Conservation (phyloP, 2,797 vertebrate genomes). For the Phataginus tricuspis region DNA sequence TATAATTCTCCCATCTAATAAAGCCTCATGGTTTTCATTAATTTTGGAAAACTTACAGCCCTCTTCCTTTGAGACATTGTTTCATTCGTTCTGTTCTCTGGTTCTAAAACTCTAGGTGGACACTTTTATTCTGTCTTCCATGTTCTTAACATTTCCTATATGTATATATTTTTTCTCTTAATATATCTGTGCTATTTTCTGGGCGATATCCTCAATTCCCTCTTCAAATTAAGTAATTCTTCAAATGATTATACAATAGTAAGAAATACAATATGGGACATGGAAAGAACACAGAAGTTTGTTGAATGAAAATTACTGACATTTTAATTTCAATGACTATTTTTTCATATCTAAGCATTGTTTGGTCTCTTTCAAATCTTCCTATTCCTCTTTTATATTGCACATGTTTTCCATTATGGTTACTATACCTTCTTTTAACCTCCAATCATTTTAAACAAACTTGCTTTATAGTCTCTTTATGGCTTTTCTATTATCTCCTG, state of each 20-base stretch:
- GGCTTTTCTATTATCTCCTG: conserved; percentile 22
- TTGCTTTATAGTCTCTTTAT: background rate
- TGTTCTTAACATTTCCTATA: conserved; percentile 13
- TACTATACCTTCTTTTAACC: background rate
- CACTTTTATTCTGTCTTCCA: background rate
- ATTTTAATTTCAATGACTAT: conserved; percentile 6
- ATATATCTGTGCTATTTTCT: conserved; percentile 20
- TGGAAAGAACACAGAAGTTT: background rate
- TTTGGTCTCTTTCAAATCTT: background rate
- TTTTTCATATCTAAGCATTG: background rate
- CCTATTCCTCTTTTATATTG: background rate
- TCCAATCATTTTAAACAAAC: conserved; percentile 49
- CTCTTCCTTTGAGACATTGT: background rate
- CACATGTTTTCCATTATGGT: background rate
- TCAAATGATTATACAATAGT: background rate
- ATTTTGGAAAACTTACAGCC: background rate
- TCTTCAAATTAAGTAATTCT: conserved; percentile 23
- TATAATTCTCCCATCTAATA: background rate
- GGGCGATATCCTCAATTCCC: background rate
- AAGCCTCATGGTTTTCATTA: background rate
- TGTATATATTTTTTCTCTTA: background rate
- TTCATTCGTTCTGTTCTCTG: background rate
- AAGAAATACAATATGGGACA: background rate
- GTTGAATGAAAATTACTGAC: background rate
- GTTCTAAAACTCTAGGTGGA: conserved; percentile 15